Conservation (phyloP, 2,888 invertebrate genomes). For the Synanthedon vespiformis region DNA sequence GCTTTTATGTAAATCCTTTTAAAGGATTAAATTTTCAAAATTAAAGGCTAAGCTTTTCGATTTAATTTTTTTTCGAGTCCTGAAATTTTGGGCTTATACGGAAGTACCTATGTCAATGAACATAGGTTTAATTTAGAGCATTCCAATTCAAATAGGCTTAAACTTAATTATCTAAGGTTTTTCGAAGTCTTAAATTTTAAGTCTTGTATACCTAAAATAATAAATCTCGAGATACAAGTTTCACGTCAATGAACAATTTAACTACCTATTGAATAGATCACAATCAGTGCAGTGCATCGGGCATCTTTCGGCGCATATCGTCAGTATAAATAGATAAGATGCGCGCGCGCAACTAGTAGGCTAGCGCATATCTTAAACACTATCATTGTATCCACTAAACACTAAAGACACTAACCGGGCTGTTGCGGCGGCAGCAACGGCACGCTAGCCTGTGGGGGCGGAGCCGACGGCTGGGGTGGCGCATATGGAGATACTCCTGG, state of each 20-base stretch:
- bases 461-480: constrained; percentile 71
- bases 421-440: constrained; percentile 60
- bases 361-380: neutral
- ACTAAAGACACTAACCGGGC: constrained; percentile 42
- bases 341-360: neutral
- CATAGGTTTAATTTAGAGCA: no score
- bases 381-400: neutral
- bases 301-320: neutral
- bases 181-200: no score
- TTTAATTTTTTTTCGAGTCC: no score
- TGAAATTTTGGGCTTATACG: no score
- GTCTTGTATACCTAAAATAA: no score
- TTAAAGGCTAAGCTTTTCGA: no score
- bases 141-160: no score
- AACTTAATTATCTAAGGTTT: no score
- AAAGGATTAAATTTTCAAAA: no score
- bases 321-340: neutral
- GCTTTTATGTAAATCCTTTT: no score
- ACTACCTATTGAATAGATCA: neutral
- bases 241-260: neutral
- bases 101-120: no score
- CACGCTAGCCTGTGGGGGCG: constrained; percentile 61
- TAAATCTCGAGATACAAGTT: neutral
- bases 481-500: constrained; percentile 33
- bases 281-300: neutral